A percentile compares a stretch with the other conserved stretches of the same genome.
These are phyloP conservation scores for Scaptomyza polygonia DNA, from an alignment of 2,888 invertebrate species.

Conservation along the genomic window DNA sequence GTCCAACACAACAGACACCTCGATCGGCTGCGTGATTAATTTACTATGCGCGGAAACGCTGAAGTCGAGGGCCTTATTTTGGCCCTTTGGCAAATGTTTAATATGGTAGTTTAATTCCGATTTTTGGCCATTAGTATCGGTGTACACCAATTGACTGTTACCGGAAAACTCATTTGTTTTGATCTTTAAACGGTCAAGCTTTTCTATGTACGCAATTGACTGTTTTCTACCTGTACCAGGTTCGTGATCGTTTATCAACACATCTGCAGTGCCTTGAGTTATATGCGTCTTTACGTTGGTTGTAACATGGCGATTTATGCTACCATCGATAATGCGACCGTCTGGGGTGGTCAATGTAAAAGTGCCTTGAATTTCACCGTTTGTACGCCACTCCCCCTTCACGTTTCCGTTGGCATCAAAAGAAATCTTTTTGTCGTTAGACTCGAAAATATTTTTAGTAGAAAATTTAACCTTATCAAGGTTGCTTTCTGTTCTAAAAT, in stretches of 20 bases:
- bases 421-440: slow-evolving; percentile 85
- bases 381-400: slow-evolving; percentile 75
- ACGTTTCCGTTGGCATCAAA: slow-evolving; percentile 71
- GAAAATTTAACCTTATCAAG: slow-evolving; percentile 85
- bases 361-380: slow-evolving; percentile 76
- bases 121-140: slow-evolving; percentile 85
- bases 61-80: slow-evolving; percentile 70
- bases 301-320: slow-evolving; percentile 83
- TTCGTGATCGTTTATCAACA: slow-evolving; percentile 84
- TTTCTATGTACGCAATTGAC: slow-evolving; percentile 82
- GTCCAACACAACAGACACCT: slow-evolving; percentile 73
- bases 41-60: slow-evolving; percentile 74
- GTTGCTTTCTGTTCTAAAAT: slow-evolving; percentile 87
- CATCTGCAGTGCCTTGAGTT: slow-evolving; percentile 84
- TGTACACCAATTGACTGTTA: slow-evolving; percentile 83
- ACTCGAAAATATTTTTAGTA: slow-evolving; percentile 87
- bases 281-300: slow-evolving; percentile 84
- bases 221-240: slow-evolving; percentile 71
- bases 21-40: slow-evolving; percentile 78
- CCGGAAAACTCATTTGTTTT: slow-evolving; percentile 84
- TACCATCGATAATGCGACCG: slow-evolving; percentile 82
- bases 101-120: slow-evolving; percentile 81
- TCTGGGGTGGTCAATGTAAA: slow-evolving; percentile 67
- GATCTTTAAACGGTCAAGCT: slow-evolving; percentile 84
- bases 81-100: slow-evolving; percentile 83